Conservation (phyloP, 2,888 invertebrate genomes). For the Agonum fuliginosum region DNA sequence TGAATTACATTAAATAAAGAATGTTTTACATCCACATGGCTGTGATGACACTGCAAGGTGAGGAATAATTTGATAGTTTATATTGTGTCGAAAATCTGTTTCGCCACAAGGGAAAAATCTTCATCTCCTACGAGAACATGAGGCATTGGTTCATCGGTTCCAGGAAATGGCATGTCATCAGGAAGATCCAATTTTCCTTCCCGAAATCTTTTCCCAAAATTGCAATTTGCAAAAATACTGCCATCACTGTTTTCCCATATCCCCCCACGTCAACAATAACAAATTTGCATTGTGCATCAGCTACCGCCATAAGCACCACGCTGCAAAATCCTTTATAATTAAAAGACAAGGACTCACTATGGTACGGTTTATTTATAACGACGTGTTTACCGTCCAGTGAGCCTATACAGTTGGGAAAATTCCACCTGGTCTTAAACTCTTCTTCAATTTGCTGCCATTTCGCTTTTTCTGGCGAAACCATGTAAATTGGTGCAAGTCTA, state of each 20-base stretch:
- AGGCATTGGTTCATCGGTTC: conserved; percentile 58
- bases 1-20: too few relatives aligned
- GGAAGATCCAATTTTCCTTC: too few relatives aligned
- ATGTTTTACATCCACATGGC: too few relatives aligned
- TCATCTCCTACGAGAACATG: conserved; percentile 62
- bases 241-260: conserved; percentile 13
- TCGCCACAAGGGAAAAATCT: conserved; percentile 64
- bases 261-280: conserved; percentile 6
- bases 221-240: conserved; percentile 36
- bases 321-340: background rate
- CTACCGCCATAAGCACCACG: background rate
- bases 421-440: too few relatives aligned
- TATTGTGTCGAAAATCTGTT: too few relatives aligned
- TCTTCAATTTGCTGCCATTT: too few relatives aligned
- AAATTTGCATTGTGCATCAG: conserved; percentile 44
- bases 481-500: too few relatives aligned
- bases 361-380: background rate
- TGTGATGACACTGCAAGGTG: too few relatives aligned
- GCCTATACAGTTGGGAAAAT: too few relatives aligned
- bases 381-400: background rate
- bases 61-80: too few relatives aligned
- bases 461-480: too few relatives aligned
- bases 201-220: conserved; percentile 30
- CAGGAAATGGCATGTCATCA: conserved; percentile 33
- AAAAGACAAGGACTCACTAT: background rate